A percentile compares a stretch with the other conserved stretches of the same genome.
Evolutionary conservation across 2,113 vertebrate species (phyloP).

Genomic region (Micromys minutus): DNA sequence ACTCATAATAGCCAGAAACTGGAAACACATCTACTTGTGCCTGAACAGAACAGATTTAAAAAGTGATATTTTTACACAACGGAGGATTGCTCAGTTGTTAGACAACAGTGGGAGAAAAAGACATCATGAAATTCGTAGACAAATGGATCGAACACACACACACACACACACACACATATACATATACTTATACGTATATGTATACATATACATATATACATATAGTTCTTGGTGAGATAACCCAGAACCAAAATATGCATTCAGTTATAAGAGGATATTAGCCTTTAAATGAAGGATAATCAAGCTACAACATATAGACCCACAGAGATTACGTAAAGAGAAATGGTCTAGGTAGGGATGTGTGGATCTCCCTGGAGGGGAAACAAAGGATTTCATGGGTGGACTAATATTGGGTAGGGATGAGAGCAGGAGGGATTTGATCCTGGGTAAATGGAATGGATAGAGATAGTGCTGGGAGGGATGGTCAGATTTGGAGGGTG

Average conservation of each 20-base stretch:
- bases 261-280: background rate
- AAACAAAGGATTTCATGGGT: background rate
- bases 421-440: rapidly evolving
- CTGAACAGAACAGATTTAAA: background rate
- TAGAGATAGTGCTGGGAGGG: background rate
- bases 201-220: no score
- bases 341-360: no score
- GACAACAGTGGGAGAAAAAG: background rate
- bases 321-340: background rate
- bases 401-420: background rate
- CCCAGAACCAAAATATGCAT: background rate
- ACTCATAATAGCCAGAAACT: background rate
- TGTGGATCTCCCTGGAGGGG: background rate
- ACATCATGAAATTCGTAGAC: background rate
- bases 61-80: background rate
- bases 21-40: background rate
- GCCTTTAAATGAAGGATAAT: background rate
- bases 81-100: background rate
- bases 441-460: background rate
- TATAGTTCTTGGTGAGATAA: background rate
- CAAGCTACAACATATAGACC: background rate
- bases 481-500: background rate
- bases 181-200: no score
- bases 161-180: no score
- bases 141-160: background rate